These are phyloP conservation scores for Pomatorhinus ruficollis DNA, from an alignment of 2,113 vertebrate genomes.

Conservation along the genomic window DNA sequence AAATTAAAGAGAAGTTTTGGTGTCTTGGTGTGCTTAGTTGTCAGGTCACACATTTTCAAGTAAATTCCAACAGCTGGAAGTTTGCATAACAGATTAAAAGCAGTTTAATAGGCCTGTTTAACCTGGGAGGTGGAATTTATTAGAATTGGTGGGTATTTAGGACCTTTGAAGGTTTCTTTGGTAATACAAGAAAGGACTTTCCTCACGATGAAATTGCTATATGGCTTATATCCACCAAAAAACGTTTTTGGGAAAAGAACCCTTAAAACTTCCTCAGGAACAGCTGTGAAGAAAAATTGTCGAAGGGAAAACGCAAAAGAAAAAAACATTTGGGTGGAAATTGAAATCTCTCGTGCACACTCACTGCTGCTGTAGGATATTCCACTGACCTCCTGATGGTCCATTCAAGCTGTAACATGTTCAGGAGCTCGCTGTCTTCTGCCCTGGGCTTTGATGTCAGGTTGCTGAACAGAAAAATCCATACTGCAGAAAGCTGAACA, in stretches of 20 bases:
- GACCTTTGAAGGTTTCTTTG: background rate
- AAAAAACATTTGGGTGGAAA: background rate
- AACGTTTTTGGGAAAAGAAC: background rate
- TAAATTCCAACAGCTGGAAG: background rate
- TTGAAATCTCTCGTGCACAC: constrained; percentile 65
- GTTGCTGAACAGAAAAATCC: constrained; percentile 76
- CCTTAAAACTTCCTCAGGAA: background rate
- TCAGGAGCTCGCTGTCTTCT: constrained; percentile 77
- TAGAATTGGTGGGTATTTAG: background rate
- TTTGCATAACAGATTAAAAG: background rate
- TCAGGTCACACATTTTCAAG: background rate
- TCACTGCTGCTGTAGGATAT: constrained; percentile 72
- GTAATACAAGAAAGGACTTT: background rate
- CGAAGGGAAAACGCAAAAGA: background rate
- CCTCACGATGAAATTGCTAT: background rate
- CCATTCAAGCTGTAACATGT: constrained; percentile 64
- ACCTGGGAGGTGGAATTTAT: background rate
- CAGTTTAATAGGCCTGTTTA: background rate
- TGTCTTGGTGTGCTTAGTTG: background rate
- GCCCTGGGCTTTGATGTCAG: constrained; percentile 75
- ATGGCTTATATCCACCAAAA: background rate
- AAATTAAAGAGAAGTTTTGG: background rate
- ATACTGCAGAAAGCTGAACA: constrained; percentile 72
- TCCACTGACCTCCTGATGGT: constrained; percentile 64
- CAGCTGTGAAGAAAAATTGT: background rate